Evolutionary conservation across 2,797 vertebrate species (phyloP), one percentile per base, ranked within the genome.

Genomic region (Clarias laeviceps): DNA sequence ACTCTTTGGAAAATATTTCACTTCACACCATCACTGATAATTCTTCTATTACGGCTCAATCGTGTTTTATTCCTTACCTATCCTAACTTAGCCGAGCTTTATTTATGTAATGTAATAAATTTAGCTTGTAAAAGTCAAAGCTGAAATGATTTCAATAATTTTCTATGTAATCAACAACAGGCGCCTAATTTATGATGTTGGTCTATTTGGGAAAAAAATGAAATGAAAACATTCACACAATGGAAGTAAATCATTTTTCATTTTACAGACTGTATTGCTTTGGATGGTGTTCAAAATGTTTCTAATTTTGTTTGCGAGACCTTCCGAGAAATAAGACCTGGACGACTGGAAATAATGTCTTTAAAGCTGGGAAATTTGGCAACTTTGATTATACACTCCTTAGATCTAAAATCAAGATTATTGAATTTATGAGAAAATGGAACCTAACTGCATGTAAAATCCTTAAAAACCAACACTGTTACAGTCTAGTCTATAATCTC

Each of bases 401-500:
- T 24, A 57, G 29, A 83, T 45, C 11, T 50, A 34, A 83, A 79
- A 22, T 20, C 20, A 80, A 37, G 24, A 65, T 64, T 80, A 61
- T 0, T 37, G 27, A 27, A 7, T 65, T 54, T 40, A 34, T 61
- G 7, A 82, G 61, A 69, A 7, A 62, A 24, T 54, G 70, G 37
- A 83, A 82, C 20, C 22, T 32, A 64, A 80, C 5, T n/a, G 15
- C 34, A 66, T 40, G 59, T 32, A 78, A 8, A 84, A 68, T 37
- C n/a, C 50, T 24, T 29, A 57, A 32, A 22, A 69, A 20, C 15
- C 54, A 37, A 70, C 54, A 69, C 65, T 54, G 77, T 62, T 27
- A 37, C 32, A 59, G 69, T 72, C 69, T 59, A 32, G 72, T 65
- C 74, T 85, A 80, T 68, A 88, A 70, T 79, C 29, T 69, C 73